Percentiles rank a stretch among this genome's conserved stretches.
Conservation (phyloP, 2,113 vertebrate species). For the Protobothrops flavoviridis region DNA sequence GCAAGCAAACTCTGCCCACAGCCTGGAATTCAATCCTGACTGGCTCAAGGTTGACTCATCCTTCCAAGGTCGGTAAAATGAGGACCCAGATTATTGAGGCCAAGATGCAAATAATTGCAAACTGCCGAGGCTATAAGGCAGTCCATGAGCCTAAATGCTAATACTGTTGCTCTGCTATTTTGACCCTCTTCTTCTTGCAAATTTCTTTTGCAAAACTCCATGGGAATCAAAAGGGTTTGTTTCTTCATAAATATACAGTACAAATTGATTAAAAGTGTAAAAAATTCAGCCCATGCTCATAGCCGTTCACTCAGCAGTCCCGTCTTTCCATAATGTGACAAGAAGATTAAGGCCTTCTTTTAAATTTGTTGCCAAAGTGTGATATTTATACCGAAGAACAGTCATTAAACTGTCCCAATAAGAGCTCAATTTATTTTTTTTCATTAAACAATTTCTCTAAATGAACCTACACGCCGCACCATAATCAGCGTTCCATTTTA, state of each 20-base stretch:
- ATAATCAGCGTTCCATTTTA: conserved; percentile 48
- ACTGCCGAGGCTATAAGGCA: not conserved
- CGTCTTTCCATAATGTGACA: not conserved
- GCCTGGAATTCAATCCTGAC: not conserved
- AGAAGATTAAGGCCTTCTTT: conserved; percentile 15
- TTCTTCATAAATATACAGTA: not conserved
- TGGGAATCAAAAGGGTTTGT: not conserved
- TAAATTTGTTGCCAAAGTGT: not conserved
- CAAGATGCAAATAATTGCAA: not conserved
- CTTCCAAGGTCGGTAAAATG: not conserved
- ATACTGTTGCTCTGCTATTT: too few species aligned
- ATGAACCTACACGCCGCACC: not conserved
- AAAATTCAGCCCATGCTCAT: not conserved
- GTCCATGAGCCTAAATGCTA: not conserved
- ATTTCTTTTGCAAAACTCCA: not conserved
- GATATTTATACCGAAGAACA: conserved; percentile 29
- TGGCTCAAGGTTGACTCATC: not conserved
- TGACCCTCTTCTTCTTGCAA: not conserved
- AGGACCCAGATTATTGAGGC: not conserved
- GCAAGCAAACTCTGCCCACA: too few species aligned
- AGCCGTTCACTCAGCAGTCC: not conserved
- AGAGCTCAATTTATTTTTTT: conserved; percentile 30
- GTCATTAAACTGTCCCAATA: conserved; percentile 35
- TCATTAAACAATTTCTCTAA: conserved; percentile 36
- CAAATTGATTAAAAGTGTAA: not conserved